phyloP scores from a whole-genome alignment of 1,140 invertebrate genomes.

The Musca domestica region DNA sequence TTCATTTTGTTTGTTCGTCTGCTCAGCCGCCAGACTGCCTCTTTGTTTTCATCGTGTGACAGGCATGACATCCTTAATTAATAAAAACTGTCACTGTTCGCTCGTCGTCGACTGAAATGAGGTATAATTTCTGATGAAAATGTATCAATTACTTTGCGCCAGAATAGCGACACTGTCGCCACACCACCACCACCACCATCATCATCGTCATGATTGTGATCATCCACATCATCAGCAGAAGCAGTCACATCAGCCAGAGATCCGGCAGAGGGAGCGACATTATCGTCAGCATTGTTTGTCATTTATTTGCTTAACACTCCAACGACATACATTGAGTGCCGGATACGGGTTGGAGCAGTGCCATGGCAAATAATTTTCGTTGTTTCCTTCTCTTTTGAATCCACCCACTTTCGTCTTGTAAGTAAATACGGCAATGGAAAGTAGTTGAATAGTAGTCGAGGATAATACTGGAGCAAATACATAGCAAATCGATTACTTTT shows the following conservation, averaged over 20 bases:
- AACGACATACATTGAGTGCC: background rate
- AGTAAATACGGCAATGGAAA: no score
- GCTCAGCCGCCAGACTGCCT: no score
- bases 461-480: background rate
- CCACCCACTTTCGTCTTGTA: background rate
- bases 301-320: constrained; percentile 18
- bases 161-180: background rate
- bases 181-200: background rate
- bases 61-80: constrained; percentile 17
- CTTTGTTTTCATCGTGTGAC: no score
- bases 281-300: background rate
- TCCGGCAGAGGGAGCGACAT: no score
- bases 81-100: constrained; percentile 4
- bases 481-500: constrained; percentile 12
- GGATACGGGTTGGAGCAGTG: background rate
- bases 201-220: constrained; percentile 3
- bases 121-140: constrained; percentile 14
- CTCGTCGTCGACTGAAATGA: background rate
- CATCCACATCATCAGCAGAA: background rate
- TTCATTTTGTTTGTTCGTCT: no score
- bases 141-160: constrained; percentile 11
- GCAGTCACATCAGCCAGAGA: no score
- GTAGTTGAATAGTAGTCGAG: background rate
- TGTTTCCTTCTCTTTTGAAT: background rate
- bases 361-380: background rate